Evolutionary conservation across 1,140 invertebrate species (phyloP), one percentile per base, ranked within the genome.

Genomic region (Coboldia fuscipes): DNA sequence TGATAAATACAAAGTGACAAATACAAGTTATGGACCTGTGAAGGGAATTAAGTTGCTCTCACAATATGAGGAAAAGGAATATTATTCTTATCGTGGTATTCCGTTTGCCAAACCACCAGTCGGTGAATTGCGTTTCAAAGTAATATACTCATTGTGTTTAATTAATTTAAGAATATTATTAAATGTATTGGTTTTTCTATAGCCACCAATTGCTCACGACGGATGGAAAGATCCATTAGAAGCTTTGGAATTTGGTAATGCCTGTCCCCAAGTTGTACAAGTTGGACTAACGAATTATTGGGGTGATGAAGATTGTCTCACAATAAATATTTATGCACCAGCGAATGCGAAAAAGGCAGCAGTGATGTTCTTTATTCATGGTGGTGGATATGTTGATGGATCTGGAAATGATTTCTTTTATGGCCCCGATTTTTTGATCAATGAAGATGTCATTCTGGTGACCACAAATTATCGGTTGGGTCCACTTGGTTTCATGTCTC

Each of bases 401-500:
- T 60, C 61, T 12, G 51, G 54, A 30, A 2, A 45, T 47, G 31
- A 50, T 44, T 13, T 13, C n/a, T 46, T 65, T 1, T 72, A 72
- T 42, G 67, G 69, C 0, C 69, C 72, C 0, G 69, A 75, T 41
- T 69, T 71, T 36, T 54, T 81, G 3, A 51, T 72, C 1, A 56
- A 65, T 4, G 65, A 73, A 10, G 63, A 68, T 19, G 61, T 81
- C 0, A 62, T 80, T 2, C 53, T 77, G 2, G 74, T 78, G 5
- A 73, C 69, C 0, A 55, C 75, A 3, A 77, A 78, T 49, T 79
- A 80, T 45, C 54, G 76, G 30, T 51, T 77, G 2, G 74, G 72
- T 2, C 60, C 66, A 1, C 54, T 76, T 18, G 72, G 74, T 2
- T 72, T 70, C 40, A 43, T 74, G 3, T 63, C 62, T 7, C 44